These are phyloP conservation scores for Ambastaia sidthimunki DNA, from an alignment of 2,797 vertebrate species.

Conservation along the genomic window DNA sequence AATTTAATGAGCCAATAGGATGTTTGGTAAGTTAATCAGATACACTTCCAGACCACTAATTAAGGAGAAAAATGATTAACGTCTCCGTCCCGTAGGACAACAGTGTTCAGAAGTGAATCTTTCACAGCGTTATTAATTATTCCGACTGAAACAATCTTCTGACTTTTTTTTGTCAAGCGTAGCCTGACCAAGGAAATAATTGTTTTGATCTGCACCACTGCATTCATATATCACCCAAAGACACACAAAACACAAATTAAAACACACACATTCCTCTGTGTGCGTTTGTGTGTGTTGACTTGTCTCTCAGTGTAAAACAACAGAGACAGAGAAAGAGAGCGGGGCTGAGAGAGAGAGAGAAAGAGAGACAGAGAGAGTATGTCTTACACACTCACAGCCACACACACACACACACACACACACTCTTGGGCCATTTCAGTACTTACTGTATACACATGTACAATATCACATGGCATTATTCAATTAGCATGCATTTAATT, in stretches of 20 bases:
- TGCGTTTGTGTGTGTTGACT: not conserved
- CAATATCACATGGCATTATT: no score
- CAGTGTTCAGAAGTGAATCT: constrained; percentile 64
- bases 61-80: constrained; percentile 80
- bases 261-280: constrained; percentile 52
- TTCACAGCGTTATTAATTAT: constrained; percentile 76
- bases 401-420: no score
- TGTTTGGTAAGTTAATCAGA: constrained; percentile 78
- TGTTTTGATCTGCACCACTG: constrained; percentile 72
- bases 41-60: constrained; percentile 78
- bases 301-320: constrained; percentile 24
- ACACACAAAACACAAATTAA: constrained; percentile 60
- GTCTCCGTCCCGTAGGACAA: constrained; percentile 67
- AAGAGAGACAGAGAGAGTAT: not conserved
- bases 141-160: constrained; percentile 65
- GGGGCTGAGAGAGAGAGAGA: not conserved
- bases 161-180: constrained; percentile 72
- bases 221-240: constrained; percentile 60
- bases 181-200: constrained; percentile 74
- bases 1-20: constrained; percentile 77
- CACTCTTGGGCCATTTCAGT: no score
- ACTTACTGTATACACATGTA: no score
- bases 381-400: no score
- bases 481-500: no score
- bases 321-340: not conserved